Conservation (phyloP, 53 echinoderm and acorn worm genomes). For the Temnopleurus reevesii region DNA sequence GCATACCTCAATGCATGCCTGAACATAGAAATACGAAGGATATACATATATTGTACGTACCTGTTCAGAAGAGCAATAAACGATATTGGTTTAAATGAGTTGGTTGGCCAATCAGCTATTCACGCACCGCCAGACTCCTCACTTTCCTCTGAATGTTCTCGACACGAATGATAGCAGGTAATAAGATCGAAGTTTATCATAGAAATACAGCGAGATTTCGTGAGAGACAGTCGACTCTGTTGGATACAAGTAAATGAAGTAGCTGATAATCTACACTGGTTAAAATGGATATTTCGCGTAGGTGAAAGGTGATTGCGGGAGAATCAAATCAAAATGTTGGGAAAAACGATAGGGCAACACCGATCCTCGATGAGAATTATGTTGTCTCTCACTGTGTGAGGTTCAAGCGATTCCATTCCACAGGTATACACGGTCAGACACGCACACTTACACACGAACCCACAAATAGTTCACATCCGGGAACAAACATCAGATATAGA, state of each 20-base stretch:
- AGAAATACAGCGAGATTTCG: not conserved
- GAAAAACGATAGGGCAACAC: conserved; percentile 17
- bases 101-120: not conserved
- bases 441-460: too few species aligned
- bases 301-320: conserved; percentile 12
- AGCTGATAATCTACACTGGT: not conserved
- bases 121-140: not conserved
- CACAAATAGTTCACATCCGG: not conserved
- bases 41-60: too few species aligned
- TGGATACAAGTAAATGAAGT: not conserved
- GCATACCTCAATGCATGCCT: too few species aligned
- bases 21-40: too few species aligned
- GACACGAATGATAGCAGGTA: not conserved
- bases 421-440: not conserved
- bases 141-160: not conserved
- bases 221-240: not conserved
- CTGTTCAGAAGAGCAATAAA: not conserved
- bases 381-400: not conserved
- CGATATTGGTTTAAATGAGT: not conserved
- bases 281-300: not conserved
- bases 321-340: not conserved
- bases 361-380: not conserved
- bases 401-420: not conserved
- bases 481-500: not conserved
- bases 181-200: not conserved